phyloP scores from a whole-genome alignment of 1,140 invertebrate genomes.

The Heliconius congener region DNA sequence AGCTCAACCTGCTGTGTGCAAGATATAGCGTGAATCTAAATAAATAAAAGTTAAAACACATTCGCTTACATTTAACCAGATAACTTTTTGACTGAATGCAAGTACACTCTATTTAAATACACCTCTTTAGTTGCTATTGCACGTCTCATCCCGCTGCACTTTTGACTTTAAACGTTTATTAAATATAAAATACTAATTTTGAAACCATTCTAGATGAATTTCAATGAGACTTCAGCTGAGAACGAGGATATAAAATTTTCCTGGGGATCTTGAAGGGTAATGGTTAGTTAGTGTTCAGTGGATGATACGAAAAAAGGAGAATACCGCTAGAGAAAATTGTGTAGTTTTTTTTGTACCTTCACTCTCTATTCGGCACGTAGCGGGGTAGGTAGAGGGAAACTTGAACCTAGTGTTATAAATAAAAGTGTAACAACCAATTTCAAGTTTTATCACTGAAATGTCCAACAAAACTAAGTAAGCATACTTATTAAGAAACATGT shows the following conservation, averaged over 20 bases:
- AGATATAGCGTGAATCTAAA: too few species aligned
- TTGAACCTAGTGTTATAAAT: too few species aligned
- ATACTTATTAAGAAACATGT: too few species aligned
- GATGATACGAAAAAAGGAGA: too few species aligned
- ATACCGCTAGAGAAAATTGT: too few species aligned
- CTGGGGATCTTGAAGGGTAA: background rate
- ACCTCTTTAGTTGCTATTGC: constrained; percentile 10
- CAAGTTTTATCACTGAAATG: too few species aligned
- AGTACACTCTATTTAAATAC: constrained; percentile 7
- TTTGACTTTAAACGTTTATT: background rate
- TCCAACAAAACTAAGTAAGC: too few species aligned
- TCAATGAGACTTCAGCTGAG: background rate
- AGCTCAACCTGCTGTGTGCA: too few species aligned
- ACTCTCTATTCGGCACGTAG: too few species aligned
- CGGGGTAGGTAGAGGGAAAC: too few species aligned
- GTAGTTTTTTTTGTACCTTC: too few species aligned
- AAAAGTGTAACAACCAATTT: too few species aligned
- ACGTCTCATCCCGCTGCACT: constrained; percentile 7
- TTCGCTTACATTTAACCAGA: background rate
- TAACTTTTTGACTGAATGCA: background rate
- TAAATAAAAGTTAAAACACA: background rate
- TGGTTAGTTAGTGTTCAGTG: background rate
- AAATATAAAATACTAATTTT: constrained; percentile 9
- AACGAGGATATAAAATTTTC: background rate
- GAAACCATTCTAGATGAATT: background rate